phyloP scores from a whole-genome alignment of 2,888 invertebrate species.

The Zaprionus obscuricornis region DNA sequence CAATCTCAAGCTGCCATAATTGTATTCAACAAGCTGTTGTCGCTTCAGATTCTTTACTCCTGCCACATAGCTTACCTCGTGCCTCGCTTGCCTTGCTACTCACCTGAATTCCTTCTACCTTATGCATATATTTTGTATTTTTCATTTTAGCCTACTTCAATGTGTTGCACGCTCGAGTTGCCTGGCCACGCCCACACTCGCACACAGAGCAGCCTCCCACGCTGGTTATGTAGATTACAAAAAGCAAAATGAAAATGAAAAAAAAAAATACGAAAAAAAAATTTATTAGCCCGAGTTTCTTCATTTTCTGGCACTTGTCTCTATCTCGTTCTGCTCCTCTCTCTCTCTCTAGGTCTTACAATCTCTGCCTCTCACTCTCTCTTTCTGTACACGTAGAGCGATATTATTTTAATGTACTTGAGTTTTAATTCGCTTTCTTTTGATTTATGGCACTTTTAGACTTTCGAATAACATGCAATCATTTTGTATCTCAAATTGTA shows the following conservation, averaged over 20 bases:
- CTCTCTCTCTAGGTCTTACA: no score
- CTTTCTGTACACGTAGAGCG: constrained; percentile 35
- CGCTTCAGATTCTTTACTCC: constrained; percentile 50
- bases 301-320: constrained; percentile 37
- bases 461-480: no score
- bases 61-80: background rate
- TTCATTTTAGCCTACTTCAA: constrained; percentile 55
- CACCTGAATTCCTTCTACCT: constrained; percentile 25
- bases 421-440: constrained; percentile 61
- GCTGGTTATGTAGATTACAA: constrained; percentile 63
- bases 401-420: constrained; percentile 60
- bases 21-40: constrained; percentile 76
- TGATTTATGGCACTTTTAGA: constrained; percentile 55
- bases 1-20: constrained; percentile 70
- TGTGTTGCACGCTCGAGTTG: constrained; percentile 24
- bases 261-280: no score
- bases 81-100: background rate
- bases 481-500: constrained; percentile 29
- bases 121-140: constrained; percentile 56
- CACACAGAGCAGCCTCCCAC: no score
- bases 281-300: constrained; percentile 64
- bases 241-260: no score
- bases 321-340: no score
- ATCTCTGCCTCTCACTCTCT: no score
- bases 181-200: background rate